Base-by-base conservation (phyloP, 2,888 invertebrate species). In the Drosophila mimetica region DNA sequence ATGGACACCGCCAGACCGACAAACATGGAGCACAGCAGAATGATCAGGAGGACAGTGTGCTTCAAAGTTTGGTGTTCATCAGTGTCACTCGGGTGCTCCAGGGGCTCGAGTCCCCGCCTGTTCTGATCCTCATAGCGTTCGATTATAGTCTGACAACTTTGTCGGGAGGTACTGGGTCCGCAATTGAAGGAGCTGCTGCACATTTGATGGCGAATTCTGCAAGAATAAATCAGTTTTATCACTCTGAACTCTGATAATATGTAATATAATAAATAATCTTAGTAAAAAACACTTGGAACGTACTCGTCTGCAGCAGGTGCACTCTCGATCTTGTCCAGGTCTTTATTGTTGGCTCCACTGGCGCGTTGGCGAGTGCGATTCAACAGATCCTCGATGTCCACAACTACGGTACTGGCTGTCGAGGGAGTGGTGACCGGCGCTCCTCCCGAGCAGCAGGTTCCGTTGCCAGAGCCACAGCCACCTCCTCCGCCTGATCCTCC, bases 1-100 rank as follows among this genome's bases (percentile, higher is more conserved):
- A 96, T 93, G 1, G 96, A 96, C 71, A 96, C 93, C 0, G 97
- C 95, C 74, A 98, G 92, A 20, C 97, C 96, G 89, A 97, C 95
- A 92, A 98, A 97, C 96, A 98, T 97, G 41, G 96, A 96, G 77
- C 96, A 95, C 55, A 95, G 93, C 71, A 97, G 93, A 18, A 96
- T 92, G 63, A 98, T 95, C 54, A 98, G 92, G 46, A 98, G 93
- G 28, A 97, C 95, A 30, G 96, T 94, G 90, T 98, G 98, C 71
- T 96, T 94, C 72, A 97, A 92, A 72, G 95, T 94, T 90, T 97
- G 97, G 5, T 94, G 94, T 80, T 94, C 94, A 63, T 94, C 94
- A 13, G 92, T 91, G 71, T 93, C 93, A 22, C 91, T 92, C 42
- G 93, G 93, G 59, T 92, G 93, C 76, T 93, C 93, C 54, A 93